A percentile compares a stretch with the other conserved stretches of the same genome.
Evolutionary conservation across 2,113 vertebrate genomes (phyloP).

Genomic region (Paracanthobrama guichenoti): DNA sequence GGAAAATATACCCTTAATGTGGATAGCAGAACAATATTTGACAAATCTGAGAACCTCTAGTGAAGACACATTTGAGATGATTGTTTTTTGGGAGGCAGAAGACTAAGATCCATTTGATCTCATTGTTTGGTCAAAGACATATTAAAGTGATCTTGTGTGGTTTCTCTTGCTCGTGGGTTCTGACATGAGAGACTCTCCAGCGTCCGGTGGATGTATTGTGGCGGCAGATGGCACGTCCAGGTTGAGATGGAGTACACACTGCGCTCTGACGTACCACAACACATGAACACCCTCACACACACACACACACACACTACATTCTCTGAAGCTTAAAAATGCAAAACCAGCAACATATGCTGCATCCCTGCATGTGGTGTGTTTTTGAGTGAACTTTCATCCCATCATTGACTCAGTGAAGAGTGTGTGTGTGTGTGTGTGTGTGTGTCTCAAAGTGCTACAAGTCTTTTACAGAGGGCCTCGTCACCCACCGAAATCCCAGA

Average conservation of each 20-base stretch:
- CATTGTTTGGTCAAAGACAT: no score
- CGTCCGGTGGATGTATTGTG: not conserved
- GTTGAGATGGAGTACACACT: slow-evolving; percentile 3
- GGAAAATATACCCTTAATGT: no score
- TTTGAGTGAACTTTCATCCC: not conserved
- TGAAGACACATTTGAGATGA: no score
- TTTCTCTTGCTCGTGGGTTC: not conserved
- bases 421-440: no score
- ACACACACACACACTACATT: not conserved
- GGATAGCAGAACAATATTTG: no score
- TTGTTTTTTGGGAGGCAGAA: no score
- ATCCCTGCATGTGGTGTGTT: not conserved
- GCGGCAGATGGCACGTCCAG: slow-evolving; percentile 1
- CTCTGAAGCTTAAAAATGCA: not conserved
- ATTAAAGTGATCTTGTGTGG: no score
- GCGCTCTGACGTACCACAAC: not conserved
- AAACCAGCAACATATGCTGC: not conserved
- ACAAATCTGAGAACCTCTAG: no score
- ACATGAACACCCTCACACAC: not conserved
- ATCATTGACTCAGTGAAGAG: not conserved
- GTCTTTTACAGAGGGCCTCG: no score
- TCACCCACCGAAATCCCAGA: no score
- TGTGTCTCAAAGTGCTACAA: no score
- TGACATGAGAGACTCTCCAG: not conserved
- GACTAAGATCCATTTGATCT: no score